phyloP scores from a whole-genome alignment of 2,113 vertebrate genomes.

The Helogale parvula region DNA sequence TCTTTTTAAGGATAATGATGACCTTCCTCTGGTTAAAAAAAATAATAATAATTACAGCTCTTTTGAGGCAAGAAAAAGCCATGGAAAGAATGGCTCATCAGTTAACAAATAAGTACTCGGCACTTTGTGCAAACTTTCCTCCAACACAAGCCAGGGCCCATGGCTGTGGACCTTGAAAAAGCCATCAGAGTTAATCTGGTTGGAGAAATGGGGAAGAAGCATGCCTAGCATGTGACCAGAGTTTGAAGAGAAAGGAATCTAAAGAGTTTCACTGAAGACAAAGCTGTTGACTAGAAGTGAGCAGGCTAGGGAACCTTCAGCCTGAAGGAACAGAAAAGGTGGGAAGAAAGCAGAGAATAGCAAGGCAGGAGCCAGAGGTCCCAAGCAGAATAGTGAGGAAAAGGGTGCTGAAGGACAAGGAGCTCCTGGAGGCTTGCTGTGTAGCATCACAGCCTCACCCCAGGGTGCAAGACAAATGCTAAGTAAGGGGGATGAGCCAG shows the following conservation, averaged over 20 bases:
- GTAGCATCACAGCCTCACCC: neutral
- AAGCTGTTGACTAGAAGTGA: neutral
- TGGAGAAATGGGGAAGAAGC: neutral
- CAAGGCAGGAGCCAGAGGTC: neutral
- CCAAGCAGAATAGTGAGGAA: neutral
- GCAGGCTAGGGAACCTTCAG: neutral
- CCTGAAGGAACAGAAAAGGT: neutral
- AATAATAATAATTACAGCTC: neutral
- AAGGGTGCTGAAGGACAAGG: neutral
- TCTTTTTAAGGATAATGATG: conserved; percentile 13
- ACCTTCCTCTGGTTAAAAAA: conserved; percentile 19
- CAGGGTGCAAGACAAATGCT: neutral
- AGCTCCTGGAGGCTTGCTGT: fast-evolving
- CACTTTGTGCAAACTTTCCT: neutral
- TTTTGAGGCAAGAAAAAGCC: neutral
- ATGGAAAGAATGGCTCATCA: neutral
- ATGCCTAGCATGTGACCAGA: neutral
- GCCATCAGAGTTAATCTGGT: neutral
- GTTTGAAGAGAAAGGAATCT: neutral
- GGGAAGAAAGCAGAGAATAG: neutral
- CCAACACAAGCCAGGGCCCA: neutral
- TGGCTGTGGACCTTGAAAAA: neutral
- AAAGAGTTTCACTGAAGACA: neutral
- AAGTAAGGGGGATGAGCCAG: neutral
- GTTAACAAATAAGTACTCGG: neutral